Percentiles rank a stretch among this genome's conserved stretches.
phyloP scores from a whole-genome alignment of 1,140 invertebrate species.

The Maconellicoccus hirsutus region DNA sequence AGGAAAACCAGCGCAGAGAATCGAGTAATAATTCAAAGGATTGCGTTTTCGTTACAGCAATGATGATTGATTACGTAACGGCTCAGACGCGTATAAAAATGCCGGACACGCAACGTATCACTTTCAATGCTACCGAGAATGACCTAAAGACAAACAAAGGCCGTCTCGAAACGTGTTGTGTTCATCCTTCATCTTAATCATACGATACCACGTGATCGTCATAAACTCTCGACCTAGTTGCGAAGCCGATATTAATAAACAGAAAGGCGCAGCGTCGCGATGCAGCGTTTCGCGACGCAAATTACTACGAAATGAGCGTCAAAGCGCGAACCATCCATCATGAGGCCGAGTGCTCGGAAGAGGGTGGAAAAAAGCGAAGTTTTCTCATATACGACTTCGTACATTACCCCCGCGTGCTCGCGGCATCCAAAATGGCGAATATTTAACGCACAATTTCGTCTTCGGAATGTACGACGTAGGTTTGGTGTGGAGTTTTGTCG shows the following conservation, averaged over 20 bases:
- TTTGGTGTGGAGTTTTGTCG: too few relatives aligned
- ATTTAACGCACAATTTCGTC: not conserved
- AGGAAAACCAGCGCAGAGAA: not conserved
- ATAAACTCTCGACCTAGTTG: not conserved
- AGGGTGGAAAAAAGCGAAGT: not conserved
- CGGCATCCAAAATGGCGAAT: not conserved
- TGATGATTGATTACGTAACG: constrained; percentile 14
- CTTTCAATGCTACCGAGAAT: not conserved
- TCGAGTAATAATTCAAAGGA: not conserved
- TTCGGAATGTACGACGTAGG: not conserved
- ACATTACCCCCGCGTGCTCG: not conserved
- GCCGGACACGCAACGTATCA: constrained; percentile 11
- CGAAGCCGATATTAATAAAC: not conserved
- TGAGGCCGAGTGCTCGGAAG: not conserved
- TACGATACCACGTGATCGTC: not conserved
- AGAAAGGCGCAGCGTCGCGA: not conserved
- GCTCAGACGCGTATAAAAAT: constrained; percentile 1
- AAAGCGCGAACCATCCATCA: not conserved
- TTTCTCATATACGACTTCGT: not conserved
- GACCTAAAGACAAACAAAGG: constrained; percentile 18
- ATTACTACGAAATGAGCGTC: not conserved
- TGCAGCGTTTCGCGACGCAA: not conserved
- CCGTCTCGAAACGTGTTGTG: not conserved
- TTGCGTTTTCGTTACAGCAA: not conserved
- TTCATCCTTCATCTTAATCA: constrained; percentile 5